These are phyloP conservation scores for Apodemus speciosus DNA, from an alignment of 2,113 vertebrate species.

Conservation along the genomic window DNA sequence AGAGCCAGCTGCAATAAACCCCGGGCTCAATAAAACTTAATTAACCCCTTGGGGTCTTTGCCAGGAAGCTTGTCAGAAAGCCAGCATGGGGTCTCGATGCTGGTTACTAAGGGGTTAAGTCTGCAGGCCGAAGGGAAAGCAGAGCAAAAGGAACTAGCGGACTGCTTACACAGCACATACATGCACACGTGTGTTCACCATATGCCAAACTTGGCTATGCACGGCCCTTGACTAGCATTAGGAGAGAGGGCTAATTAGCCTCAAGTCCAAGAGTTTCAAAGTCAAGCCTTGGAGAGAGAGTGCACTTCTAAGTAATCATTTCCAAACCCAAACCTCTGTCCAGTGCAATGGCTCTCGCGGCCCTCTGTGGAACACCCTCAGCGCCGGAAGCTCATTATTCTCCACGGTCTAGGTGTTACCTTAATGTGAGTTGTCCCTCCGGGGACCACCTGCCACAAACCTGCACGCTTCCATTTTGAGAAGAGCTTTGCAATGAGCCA, in stretches of 20 bases:
- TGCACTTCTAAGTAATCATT: not conserved
- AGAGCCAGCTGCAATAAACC: constrained; percentile 76
- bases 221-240: not conserved
- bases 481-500: not conserved
- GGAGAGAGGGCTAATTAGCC: not conserved
- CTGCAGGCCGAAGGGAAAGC: not conserved
- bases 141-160: not conserved
- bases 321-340: not conserved
- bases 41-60: constrained; percentile 80
- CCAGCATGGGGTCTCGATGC: not conserved
- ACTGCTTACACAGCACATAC: not conserved
- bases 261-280: not conserved
- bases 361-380: not conserved
- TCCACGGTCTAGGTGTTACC: not conserved
- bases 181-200: not conserved
- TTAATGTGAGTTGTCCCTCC: fast-evolving
- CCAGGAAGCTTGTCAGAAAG: constrained; percentile 53
- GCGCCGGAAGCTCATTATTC: not conserved
- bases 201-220: not conserved
- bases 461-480: not conserved
- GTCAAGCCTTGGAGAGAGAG: not conserved
- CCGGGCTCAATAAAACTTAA: constrained; percentile 79
- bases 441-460: not conserved
- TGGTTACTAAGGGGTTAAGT: constrained; percentile 56
- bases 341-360: not conserved